Evolutionary conservation across 2,888 invertebrate genomes (phyloP), one percentile per base, ranked within the genome.

Genomic region (Lamellibrachia columna): DNA sequence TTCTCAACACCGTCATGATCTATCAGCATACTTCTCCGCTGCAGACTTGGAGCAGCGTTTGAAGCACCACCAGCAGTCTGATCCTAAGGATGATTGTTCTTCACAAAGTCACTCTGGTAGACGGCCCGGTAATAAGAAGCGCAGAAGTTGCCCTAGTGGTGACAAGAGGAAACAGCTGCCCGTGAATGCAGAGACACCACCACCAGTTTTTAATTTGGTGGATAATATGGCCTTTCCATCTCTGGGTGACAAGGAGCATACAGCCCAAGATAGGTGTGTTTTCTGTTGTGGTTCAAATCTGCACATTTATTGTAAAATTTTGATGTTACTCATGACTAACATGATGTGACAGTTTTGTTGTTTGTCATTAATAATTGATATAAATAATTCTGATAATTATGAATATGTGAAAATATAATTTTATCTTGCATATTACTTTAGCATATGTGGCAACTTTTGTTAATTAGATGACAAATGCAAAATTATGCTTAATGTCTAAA

Each of bases 21-120:
- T 95, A 8, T 95, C 95, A n/a, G 95, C 95, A 92, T 95, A 95
- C 92, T 93, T 95, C 90, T 92, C 93, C n/a, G 94, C 95, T 0
- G 95, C 95, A 52, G 95, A 95, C 93, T 91, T 92, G 92, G 91
- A 53, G 90, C 93, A 28, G 52, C 94, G 94, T 52, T 94, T 94
- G 92, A 93, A 94, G 93, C 93, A 94, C 92, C 53, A 92, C 92
- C 92, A 92, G 1, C 91, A 90, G 52, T 53, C 92, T 7, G 91
- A 22, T n/a, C 22, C 22, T 0, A 91, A 90, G 6, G 92, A 92
- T 52, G 93, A 93, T 58, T 52, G 15, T 15, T 4, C 92, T 15
- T 91, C 58, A 90, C 52, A 90, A 58, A 90, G n/a, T 7, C 53
- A 92, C 53, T 92, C 52, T 75, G 93, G 53, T 93, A 94, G 52